phyloP scores from a whole-genome alignment of 37 sponge, comb jelly and placozoan genomes.

The Ephydatia muelleri region DNA sequence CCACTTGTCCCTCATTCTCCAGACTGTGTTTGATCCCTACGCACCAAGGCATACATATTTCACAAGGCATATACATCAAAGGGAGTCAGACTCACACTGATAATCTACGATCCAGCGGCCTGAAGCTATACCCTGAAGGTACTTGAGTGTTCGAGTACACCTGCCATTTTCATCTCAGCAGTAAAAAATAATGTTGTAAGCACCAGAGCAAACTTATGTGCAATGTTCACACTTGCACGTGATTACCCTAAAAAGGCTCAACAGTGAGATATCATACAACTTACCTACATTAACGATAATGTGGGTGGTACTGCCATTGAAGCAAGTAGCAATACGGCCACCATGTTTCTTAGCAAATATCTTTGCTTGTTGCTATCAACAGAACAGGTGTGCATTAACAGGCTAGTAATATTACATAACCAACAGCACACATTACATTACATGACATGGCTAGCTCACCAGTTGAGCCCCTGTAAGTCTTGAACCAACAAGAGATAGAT shows the following conservation, averaged over 20 bases:
- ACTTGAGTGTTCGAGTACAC: conserved; percentile 48
- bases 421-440: background rate
- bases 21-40: conserved; percentile 10
- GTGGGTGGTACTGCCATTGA: conserved; percentile 33
- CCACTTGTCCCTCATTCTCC: background rate
- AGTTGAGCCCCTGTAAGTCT: conserved; percentile 19
- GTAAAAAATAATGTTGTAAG: too few species aligned
- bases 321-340: conserved; percentile 25
- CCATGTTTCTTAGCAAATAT: conserved; percentile 17
- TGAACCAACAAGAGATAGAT: conserved; percentile 10
- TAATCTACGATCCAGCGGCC: conserved; percentile 24
- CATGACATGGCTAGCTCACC: background rate
- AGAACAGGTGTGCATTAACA: background rate
- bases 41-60: background rate
- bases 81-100: background rate
- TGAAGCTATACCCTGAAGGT: conserved; percentile 37
- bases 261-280: too few species aligned
- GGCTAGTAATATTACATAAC: too few species aligned
- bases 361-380: conserved; percentile 7
- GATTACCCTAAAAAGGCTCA: too few species aligned
- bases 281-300: conserved; percentile 1
- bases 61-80: background rate
- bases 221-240: too few species aligned
- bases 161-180: conserved; percentile 30
- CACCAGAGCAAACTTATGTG: too few species aligned